These are phyloP conservation scores for Dendronephthya gigantea DNA, from an alignment of 64 coral and sea anemone species.

Conservation along the genomic window DNA sequence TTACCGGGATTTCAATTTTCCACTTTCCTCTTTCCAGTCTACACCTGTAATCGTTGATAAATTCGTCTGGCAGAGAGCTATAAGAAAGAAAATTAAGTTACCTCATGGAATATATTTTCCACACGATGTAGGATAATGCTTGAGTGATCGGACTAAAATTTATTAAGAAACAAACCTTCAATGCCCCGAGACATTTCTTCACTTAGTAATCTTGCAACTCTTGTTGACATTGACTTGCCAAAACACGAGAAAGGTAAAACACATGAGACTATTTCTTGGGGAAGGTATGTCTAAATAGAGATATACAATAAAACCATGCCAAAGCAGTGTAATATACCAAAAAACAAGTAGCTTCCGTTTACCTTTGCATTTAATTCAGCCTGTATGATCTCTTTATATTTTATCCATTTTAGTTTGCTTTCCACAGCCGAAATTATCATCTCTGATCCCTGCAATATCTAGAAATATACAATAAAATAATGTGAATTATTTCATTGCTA, in stretches of 20 bases:
- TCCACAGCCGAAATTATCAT: background rate
- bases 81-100: background rate
- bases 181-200: background rate
- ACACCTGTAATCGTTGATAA: background rate
- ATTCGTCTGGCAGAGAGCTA: background rate
- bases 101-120: no score
- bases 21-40: background rate
- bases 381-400: no score
- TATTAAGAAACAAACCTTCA: background rate
- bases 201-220: background rate
- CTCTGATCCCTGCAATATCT: background rate
- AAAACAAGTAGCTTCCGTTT: background rate
- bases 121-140: no score
- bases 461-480: background rate
- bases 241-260: background rate
- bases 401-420: background rate
- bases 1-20: background rate
- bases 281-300: background rate
- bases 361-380: background rate
- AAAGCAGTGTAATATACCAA: background rate
- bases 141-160: conserved; percentile 1
- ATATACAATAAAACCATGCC: background rate
- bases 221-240: background rate
- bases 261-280: background rate
- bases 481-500: background rate